Conservation (phyloP, 2,888 invertebrate genomes). For the Apodemia zela region DNA sequence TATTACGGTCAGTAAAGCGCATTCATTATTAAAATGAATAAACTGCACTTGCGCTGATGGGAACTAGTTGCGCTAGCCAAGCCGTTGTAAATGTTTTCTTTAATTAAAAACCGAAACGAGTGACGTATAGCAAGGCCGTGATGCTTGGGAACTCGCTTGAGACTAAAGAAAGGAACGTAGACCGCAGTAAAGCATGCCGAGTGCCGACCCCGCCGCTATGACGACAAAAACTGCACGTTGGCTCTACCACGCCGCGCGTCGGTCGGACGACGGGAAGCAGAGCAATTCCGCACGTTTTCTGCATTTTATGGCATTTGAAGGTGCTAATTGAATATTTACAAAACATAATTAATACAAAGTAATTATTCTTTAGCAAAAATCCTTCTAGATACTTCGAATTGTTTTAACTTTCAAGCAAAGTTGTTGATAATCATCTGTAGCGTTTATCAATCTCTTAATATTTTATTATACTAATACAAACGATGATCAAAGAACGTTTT, state of each 20-base stretch:
- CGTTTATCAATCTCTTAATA: no score
- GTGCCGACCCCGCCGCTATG: constrained; percentile 42
- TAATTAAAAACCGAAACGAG: constrained; percentile 33
- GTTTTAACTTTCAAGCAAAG: no score
- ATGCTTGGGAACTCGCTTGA: constrained; percentile 50
- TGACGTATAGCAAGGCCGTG: constrained; percentile 49
- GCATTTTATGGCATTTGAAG: background rate
- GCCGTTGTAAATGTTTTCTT: constrained; percentile 28
- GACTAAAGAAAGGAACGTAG: constrained; percentile 52
- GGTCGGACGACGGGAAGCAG: constrained; percentile 15
- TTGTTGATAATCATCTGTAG: no score
- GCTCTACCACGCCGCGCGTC: constrained; percentile 21
- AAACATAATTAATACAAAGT: background rate
- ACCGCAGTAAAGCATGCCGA: constrained; percentile 41
- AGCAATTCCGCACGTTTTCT: background rate
- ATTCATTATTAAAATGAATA: constrained; percentile 43
- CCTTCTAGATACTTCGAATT: no score
- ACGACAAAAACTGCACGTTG: constrained; percentile 42
- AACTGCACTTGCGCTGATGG: constrained; percentile 33
- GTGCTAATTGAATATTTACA: constrained; percentile 1
- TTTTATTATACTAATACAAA: no score
- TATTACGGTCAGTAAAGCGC: constrained; percentile 44
- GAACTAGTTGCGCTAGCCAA: constrained; percentile 34
- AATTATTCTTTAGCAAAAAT: no score
- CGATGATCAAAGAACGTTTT: no score